Percentiles rank a stretch among this genome's conserved stretches.
Evolutionary conservation across 2,797 vertebrate species (phyloP).

Genomic region (Malurus splendens): DNA sequence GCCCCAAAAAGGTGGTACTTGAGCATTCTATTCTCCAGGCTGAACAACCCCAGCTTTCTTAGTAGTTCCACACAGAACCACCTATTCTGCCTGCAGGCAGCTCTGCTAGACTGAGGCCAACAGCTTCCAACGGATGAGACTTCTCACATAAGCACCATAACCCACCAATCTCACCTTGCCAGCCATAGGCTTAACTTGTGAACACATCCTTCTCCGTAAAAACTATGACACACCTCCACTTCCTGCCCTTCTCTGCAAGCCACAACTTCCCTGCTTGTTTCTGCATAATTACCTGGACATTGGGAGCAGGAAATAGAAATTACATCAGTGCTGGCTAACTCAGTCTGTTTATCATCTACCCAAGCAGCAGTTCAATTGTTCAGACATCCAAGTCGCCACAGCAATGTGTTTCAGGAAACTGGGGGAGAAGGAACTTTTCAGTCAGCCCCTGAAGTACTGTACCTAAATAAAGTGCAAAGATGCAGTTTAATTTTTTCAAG

Average conservation of each 20-base stretch:
- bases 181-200: neutral
- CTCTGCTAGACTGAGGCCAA: neutral
- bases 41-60: neutral
- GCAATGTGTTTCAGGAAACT: neutral
- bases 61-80: neutral
- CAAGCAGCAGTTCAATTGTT: neutral
- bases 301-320: neutral
- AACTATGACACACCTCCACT: rapidly evolving
- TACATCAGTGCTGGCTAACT: neutral
- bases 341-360: neutral
- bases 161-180: rapidly evolving
- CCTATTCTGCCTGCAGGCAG: neutral
- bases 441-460: neutral
- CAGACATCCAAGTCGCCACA: neutral
- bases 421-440: neutral
- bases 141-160: neutral
- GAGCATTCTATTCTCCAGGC: neutral
- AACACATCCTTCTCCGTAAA: neutral
- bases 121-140: neutral
- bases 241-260: neutral
- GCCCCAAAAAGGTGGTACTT: rapidly evolving
- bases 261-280: neutral
- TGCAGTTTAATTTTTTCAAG: neutral
- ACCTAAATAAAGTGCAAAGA: neutral
- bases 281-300: neutral